phyloP scores from a whole-genome alignment of 2,888 invertebrate species.

The Tricholauxania praeusta region DNA sequence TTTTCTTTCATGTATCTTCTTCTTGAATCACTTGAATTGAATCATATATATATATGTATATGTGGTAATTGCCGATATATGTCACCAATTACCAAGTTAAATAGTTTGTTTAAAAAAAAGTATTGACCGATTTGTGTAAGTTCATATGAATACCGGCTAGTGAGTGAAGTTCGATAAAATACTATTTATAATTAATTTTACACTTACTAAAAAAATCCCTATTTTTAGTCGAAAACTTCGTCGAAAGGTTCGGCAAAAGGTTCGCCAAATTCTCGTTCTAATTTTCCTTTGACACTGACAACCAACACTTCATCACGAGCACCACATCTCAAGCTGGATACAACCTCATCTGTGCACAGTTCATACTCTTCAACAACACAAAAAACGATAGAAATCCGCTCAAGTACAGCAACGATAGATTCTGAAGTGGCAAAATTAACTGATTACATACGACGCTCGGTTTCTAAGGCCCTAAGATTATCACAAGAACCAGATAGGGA shows the following conservation, averaged over 20 bases:
- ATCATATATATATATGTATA: no score
- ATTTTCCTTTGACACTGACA: slow-evolving; percentile 56
- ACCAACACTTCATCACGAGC: slow-evolving; percentile 54
- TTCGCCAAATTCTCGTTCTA: slow-evolving; percentile 38
- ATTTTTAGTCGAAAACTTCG: background rate
- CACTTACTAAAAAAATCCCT: background rate
- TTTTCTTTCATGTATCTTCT: no score
- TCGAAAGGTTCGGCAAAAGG: slow-evolving; percentile 29
- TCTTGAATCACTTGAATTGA: no score
- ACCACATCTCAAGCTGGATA: slow-evolving; percentile 32
- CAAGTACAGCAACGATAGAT: slow-evolving; percentile 53
- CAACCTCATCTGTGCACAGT: slow-evolving; percentile 57
- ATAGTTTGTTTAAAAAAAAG: no score
- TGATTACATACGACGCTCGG: slow-evolving; percentile 63
- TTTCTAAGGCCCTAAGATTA: slow-evolving; percentile 56
- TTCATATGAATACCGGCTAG: no score
- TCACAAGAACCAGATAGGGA: slow-evolving; percentile 16
- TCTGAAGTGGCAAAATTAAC: slow-evolving; percentile 61
- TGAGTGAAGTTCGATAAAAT: no score
- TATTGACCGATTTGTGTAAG: no score
- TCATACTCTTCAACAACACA: slow-evolving; percentile 55
- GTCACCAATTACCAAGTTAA: no score
- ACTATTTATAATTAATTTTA: no score
- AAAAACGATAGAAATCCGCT: slow-evolving; percentile 59
- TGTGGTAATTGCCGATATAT: no score